Conservation (phyloP, 2,113 vertebrate genomes). For the Psammodynastes pulverulentus region DNA sequence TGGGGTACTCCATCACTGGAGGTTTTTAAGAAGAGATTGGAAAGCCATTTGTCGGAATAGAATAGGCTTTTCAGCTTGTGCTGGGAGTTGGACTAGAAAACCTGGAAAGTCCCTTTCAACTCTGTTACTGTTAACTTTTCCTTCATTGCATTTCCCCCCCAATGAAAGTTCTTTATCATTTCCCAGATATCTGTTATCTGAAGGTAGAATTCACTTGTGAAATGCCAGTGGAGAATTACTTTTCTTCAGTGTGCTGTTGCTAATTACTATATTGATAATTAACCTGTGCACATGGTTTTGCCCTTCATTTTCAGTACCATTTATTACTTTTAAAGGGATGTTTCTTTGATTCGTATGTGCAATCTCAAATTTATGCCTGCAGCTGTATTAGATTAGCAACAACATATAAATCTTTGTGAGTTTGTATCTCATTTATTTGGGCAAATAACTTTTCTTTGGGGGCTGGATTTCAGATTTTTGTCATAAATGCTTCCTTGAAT, state of each 20-base stretch:
- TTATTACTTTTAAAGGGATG: not conserved
- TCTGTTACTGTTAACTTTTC: not conserved
- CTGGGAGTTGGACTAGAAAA: not conserved
- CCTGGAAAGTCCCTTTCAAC: not conserved
- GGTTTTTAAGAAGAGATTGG: not conserved
- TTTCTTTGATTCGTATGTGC: not conserved
- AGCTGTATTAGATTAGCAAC: not conserved
- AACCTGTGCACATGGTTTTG: not conserved
- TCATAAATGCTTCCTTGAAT: not conserved
- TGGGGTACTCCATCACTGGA: not conserved
- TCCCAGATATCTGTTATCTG: not conserved
- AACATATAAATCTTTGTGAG: not conserved
- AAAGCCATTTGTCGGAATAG: not conserved
- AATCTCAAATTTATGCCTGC: not conserved
- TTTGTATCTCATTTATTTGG: not conserved
- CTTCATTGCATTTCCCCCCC: not conserved
- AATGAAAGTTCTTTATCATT: not conserved
- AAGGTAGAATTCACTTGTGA: not conserved
- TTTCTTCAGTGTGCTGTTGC: not conserved
- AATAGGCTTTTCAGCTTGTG: not conserved
- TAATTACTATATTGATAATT: not conserved
- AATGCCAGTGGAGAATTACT: not conserved
- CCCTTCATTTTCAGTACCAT: not conserved
- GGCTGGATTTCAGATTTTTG: not conserved
- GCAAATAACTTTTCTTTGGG: not conserved